phyloP scores from a whole-genome alignment of 2,797 vertebrate genomes.

The Novumbra hubbsi region DNA sequence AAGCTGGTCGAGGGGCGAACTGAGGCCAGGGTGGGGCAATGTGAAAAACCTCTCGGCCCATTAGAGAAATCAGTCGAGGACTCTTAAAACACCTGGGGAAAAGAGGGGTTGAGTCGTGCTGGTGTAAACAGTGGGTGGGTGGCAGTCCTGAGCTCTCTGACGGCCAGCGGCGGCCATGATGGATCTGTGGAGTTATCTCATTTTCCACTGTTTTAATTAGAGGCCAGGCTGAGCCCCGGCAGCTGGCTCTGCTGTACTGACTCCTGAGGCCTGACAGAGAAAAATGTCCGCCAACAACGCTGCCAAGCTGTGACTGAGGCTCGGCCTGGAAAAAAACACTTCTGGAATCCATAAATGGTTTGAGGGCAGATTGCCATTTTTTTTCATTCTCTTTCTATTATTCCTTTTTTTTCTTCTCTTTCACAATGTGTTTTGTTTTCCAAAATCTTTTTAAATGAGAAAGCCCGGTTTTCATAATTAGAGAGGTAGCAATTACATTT shows the following conservation, averaged over 20 bases:
- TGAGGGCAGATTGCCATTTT: conserved; percentile 73
- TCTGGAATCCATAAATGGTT: conserved; percentile 79
- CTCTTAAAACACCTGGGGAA: conserved; percentile 77
- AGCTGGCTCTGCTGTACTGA: conserved; percentile 93
- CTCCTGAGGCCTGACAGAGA: conserved; percentile 94
- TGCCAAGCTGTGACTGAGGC: conserved; percentile 85
- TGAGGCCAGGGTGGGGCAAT: conserved; percentile 58
- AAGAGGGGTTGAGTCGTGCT: conserved; percentile 78
- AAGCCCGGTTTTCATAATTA: conserved; percentile 65
- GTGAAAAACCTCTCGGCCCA: conserved; percentile 75
- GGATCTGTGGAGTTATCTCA: conserved; percentile 98
- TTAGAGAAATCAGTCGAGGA: conserved; percentile 81
- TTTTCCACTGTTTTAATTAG: conserved; percentile 99
- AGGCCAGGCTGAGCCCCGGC: conserved; percentile 91
- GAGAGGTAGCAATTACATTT: conserved; percentile 65
- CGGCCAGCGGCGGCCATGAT: conserved; percentile 91
- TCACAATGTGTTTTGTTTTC: conserved; percentile 64
- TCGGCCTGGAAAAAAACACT: conserved; percentile 61
- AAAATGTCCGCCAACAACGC: conserved; percentile 81
- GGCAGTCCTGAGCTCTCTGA: conserved; percentile 84
- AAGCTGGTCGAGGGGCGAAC: background rate
- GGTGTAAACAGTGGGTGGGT: conserved; percentile 93
- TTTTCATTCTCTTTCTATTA: conserved; percentile 61
- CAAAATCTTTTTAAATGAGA: conserved; percentile 63
- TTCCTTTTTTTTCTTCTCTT: conserved; percentile 55